Conservation (phyloP, 1,140 invertebrate genomes). For the Macrosteles quadrilineatus region DNA sequence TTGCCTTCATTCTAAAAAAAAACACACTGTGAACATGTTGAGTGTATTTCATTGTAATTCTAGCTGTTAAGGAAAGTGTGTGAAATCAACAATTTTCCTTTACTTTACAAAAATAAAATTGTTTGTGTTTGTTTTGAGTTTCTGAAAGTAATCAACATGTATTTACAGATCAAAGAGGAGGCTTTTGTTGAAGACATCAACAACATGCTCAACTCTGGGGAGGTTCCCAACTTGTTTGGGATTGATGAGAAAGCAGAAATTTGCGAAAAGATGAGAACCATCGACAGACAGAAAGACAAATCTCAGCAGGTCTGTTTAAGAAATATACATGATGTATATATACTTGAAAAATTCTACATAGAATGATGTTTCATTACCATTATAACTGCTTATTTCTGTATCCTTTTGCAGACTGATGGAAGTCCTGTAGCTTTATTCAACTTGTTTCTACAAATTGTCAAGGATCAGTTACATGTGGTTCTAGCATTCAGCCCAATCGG, state of each 20-base stretch:
- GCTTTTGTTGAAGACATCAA: constrained; percentile 92
- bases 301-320: constrained; percentile 62
- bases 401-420: constrained; percentile 77
- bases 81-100: too few species aligned
- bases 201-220: constrained; percentile 91
- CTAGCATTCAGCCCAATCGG: constrained; percentile 93
- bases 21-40: too few species aligned
- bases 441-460: constrained; percentile 85
- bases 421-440: constrained; percentile 89
- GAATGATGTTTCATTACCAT: too few species aligned
- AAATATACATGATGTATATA: neutral
- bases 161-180: constrained; percentile 84
- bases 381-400: neutral
- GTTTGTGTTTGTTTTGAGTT: too few species aligned
- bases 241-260: constrained; percentile 90
- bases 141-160: too few species aligned
- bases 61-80: too few species aligned
- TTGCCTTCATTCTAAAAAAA: too few species aligned
- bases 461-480: constrained; percentile 91
- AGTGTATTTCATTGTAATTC: too few species aligned
- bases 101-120: too few species aligned
- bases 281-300: constrained; percentile 89
- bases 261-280: constrained; percentile 90
- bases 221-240: constrained; percentile 89
- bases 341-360: neutral